Evolutionary conservation across 2,888 invertebrate genomes (phyloP), one percentile per base, ranked within the genome.

Genomic region (Alloscopus bannaensis): DNA sequence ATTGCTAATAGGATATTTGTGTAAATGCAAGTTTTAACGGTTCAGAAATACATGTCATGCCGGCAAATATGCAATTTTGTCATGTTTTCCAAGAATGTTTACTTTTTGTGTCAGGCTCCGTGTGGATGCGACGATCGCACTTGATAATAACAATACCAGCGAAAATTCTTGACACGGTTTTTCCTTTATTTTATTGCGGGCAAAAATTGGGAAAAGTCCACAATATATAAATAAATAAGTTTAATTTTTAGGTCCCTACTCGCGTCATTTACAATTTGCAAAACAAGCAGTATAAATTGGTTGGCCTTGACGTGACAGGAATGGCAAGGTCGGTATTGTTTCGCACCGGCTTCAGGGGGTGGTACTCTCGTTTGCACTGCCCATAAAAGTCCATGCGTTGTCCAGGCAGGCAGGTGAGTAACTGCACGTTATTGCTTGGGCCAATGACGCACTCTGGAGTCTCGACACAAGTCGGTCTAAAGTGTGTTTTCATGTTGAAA

Each of bases 401-500:
- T 16, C 85, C 85, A 1, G 85, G 85, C 0, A 84, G 70, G 69
- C 85, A 85, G 6, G 42, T 62, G 11, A 77, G 69, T 8, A 22
- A 42, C 31, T 77, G 80, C 1, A 80, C 16, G 0, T 31, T 11
- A n/a, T 2, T 40, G 24, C n/a, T 28, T 18, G 36, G 66, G 36
- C 60, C 68, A 18, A 6, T 6, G 2, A 20, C 29, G 55, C 84
- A 84, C 2, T 62, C 64, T 1, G 79, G 36, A 8, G 18, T 22
- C 20, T 66, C 59, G 26, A 76, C 65, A 50, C 85, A 85, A 1
- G 77, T 84, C 1, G 85, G 85, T 42, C 84, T 70, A 40, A 80
- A 84, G 31, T 85, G 83, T 0, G 64, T 81, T 13, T 60, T 64
- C 52, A 77, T 66, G 50, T 84, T 83, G 40, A 82, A 82, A 6